Base-by-base conservation (phyloP, 2,113 vertebrate species). In the Petroica traversi region DNA sequence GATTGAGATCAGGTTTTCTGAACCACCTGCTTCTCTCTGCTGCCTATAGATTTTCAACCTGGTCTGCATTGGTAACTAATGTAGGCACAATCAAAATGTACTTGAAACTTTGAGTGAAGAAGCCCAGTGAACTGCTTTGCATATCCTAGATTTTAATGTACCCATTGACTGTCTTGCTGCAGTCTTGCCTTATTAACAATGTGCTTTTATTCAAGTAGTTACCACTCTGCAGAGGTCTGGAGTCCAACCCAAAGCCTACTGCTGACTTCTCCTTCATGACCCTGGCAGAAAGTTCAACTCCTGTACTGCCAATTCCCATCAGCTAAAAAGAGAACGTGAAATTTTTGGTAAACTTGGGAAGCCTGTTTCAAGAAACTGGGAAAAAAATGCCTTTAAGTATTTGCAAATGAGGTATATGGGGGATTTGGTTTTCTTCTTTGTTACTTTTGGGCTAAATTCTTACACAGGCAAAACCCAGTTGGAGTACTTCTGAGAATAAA, bases 381-480 rank as follows among this genome's bases (percentile, higher is more conserved):
- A 24, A 18, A 79, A 84, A 57, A 57, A 48, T 18, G 11, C 5
- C 51, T 55, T 62, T 19, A 25, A 52, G 14, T 15, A 11, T 58
- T 93, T 68, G 62, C 64, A 95, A 85, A 28, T 59, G 7, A 88
- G 19, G 6, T 68, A 26, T 55, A 33, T 10, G n/a, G 8, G 5
- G 14, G 55, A 88, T 22, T 34, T 41, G 5, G 3, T 41, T 83
- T 81, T 40, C 8, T 28, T 40, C 20, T 71, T 74, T 52, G 23
- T 57, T 78, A 28, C 9, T 63, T 72, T 43, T 52, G 41, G 54
- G 19, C 8, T 34, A 62, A 76, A 73, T 83, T 5, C 16, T 82
- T 73, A 48, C 12, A 64, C 2, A 55, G 16, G 23, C 12, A 85
- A 79, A 73, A 61, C 11, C 11, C 0, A 0, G 1, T 58, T 9